Percentiles rank a stretch among this genome's conserved stretches.
Conservation (phyloP, 2,113 vertebrate species). For the Sterna hirundo region DNA sequence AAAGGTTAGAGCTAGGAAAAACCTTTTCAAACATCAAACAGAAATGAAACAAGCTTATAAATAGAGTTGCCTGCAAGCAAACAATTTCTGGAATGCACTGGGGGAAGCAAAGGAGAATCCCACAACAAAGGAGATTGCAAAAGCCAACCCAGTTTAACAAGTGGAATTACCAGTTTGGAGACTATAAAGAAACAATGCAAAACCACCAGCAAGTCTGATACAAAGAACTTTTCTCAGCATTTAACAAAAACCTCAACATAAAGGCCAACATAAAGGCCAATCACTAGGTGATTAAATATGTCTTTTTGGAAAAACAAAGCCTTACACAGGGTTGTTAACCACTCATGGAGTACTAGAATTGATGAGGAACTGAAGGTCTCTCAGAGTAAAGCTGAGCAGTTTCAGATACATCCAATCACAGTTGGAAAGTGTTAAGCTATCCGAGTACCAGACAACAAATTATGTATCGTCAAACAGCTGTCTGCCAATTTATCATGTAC, state of each 20-base stretch:
- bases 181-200: not conserved
- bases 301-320: not conserved
- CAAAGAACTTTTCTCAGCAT: constrained; percentile 19
- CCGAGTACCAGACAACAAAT: not conserved
- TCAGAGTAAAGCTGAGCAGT: not conserved
- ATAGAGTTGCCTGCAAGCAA: constrained; percentile 33
- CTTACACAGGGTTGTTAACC: not conserved
- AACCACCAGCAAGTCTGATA: not conserved
- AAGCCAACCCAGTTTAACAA: constrained; percentile 43
- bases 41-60: constrained; percentile 39
- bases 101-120: constrained; percentile 45
- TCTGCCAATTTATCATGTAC: not conserved
- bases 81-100: constrained; percentile 55
- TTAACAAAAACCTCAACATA: not conserved
- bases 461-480: constrained; percentile 7
- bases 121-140: constrained; percentile 57
- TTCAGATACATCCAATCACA: not conserved
- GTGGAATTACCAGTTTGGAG: constrained; percentile 53
- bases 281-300: not conserved
- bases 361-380: not conserved
- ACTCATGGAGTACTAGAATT: not conserved
- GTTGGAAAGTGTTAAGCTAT: not conserved
- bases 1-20: constrained; percentile 33
- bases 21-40: constrained; percentile 36
- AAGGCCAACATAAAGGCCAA: not conserved